These are phyloP conservation scores for Ormia ochracea DNA, from an alignment of 2,888 invertebrate species.

Conservation along the genomic window DNA sequence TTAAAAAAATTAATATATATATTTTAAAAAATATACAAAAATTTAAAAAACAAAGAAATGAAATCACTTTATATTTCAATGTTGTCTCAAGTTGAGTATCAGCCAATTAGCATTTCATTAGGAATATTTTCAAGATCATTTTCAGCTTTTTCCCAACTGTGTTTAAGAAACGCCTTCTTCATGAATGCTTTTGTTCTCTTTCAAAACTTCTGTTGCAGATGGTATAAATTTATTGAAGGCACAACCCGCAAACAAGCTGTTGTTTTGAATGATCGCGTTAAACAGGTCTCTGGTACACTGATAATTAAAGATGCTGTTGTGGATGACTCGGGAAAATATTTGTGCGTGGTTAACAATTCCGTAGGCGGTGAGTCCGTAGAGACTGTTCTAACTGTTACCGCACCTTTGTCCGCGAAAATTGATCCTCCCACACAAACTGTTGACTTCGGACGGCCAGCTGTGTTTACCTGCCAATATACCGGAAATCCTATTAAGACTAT, in stretches of 20 bases:
- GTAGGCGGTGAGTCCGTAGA: slow-evolving; percentile 96
- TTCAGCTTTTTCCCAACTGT: slow-evolving; percentile 10
- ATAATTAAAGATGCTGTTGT: slow-evolving; percentile 94
- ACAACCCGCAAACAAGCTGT: slow-evolving; percentile 92
- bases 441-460: slow-evolving; percentile 94
- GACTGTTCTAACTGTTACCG: slow-evolving; percentile 93
- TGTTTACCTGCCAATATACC: slow-evolving; percentile 92
- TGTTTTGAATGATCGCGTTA: slow-evolving; percentile 90
- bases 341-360: slow-evolving; percentile 95
- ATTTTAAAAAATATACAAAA: no score
- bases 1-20: no score
- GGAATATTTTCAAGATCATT: slow-evolving; percentile 51
- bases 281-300: slow-evolving; percentile 94
- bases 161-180: neutral
- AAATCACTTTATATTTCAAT: slow-evolving; percentile 41
- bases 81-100: neutral
- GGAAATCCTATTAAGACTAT: slow-evolving; percentile 94
- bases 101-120: slow-evolving; percentile 40
- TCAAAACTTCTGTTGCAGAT: slow-evolving; percentile 81
- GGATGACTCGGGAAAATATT: slow-evolving; percentile 94
- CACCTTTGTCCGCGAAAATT: slow-evolving; percentile 90
- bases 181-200: slow-evolving; percentile 26
- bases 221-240: slow-evolving; percentile 95
- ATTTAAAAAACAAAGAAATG: no score
- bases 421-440: slow-evolving; percentile 94